phyloP scores from a whole-genome alignment of 2,113 vertebrate species.

The Lycocorax pyrrhopterus region DNA sequence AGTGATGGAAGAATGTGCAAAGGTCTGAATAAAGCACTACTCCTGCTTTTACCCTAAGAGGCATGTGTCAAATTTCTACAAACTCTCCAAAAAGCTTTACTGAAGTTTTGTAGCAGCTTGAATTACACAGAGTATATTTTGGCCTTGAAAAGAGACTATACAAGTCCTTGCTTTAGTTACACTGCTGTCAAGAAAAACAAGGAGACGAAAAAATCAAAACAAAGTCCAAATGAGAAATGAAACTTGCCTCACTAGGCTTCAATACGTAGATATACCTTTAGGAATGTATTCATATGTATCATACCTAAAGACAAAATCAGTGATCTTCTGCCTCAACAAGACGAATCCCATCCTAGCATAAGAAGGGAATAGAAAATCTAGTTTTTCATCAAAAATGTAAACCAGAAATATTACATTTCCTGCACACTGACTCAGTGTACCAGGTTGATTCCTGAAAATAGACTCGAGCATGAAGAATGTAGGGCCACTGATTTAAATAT shows the following conservation, averaged over 20 bases:
- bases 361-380: background rate
- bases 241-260: background rate
- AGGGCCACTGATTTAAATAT: background rate
- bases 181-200: background rate
- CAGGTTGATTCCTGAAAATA: background rate
- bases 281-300: background rate
- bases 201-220: fast-evolving
- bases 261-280: background rate
- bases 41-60: background rate
- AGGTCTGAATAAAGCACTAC: background rate
- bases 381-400: background rate
- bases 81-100: background rate
- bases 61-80: background rate
- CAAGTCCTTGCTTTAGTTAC: background rate
- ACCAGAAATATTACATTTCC: background rate
- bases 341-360: background rate
- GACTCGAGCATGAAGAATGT: background rate
- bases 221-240: background rate
- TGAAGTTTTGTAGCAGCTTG: background rate
- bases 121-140: background rate
- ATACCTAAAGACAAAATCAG: background rate
- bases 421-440: background rate
- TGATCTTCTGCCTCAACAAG: background rate
- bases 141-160: background rate
- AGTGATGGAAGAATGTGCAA: background rate